Evolutionary conservation across 92 coral and sea anemone genomes (phyloP), one percentile per base, ranked within the genome.

Genomic region (Siderastrea radians): DNA sequence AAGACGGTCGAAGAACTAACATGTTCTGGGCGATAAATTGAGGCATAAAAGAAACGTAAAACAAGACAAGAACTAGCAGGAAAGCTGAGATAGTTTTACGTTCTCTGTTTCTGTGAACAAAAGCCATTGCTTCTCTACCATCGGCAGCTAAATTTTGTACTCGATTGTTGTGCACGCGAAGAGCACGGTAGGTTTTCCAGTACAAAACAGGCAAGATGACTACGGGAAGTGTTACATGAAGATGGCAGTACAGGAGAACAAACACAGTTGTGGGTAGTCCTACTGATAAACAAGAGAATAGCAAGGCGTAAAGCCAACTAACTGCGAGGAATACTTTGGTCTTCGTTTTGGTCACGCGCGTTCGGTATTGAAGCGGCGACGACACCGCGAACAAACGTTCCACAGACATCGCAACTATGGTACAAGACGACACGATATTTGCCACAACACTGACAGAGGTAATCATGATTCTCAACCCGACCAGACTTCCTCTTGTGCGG

Each of bases 201-300:
- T 70, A 78, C 26, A 85, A 61, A 45, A 72, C 50, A 69, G 93
- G 62, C 16, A 90, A 68, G 7, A 75, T 45, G 38, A 90, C 15
- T 6, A 90, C 71, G 5, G 93, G 80, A 51, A 84, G 49, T 2
- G 93, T 17, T 3, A 84, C 89, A 54, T 90, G 93, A 16, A 90
- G 61, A 72, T 90, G 93, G 38, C 75, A 72, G 38, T 77, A 81
- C 14, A 90, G 48, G 16, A 79, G 17, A 58, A 57, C 44, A 15
- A 49, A 78, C 8, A 76, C 60, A 15, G 49, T 5, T 1, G 13
- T 11, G 2, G 86, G 16, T 59, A 84, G 61, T 51, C 85, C 93
- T 73, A 77, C 61, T 38, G 57, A 47, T 6, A 90, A 58, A 43
- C 77, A 26, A 38, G 84, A 9, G 75, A 90, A 90, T 1, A 85